A percentile compares a stretch with the other conserved stretches of the same genome.
Conservation (phyloP, 2,888 invertebrate species). For the Esperia sulphurella region DNA sequence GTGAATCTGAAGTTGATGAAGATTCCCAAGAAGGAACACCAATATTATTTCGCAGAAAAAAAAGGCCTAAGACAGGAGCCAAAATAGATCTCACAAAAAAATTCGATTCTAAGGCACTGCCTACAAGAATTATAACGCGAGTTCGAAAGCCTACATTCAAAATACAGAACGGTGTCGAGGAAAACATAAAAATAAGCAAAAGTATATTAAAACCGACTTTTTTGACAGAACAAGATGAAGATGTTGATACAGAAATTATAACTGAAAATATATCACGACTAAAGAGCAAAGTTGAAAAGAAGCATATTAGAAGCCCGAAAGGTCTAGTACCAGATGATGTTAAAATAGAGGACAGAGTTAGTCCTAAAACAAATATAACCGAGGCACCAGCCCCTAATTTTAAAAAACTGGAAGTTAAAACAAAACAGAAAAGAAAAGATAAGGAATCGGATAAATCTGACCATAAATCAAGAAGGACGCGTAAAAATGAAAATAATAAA, state of each 20-base stretch:
- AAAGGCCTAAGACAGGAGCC: conserved; percentile 24
- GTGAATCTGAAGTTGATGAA: conserved; percentile 54
- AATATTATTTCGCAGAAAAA: conserved; percentile 40
- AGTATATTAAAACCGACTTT: conserved; percentile 43
- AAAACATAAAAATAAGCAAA: conserved; percentile 23
- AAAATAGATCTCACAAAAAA: conserved; percentile 50
- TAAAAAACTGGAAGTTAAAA: conserved; percentile 4
- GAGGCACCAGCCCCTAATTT: conserved; percentile 3
- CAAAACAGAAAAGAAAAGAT: background rate
- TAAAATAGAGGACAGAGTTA: conserved; percentile 2
- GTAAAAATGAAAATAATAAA: conserved; percentile 1
- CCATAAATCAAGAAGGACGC: conserved; percentile 3
- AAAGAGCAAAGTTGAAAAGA: conserved; percentile 40
- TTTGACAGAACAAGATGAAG: conserved; percentile 44
- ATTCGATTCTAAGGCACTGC: conserved; percentile 44
- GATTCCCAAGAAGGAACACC: conserved; percentile 44
- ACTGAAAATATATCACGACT: conserved; percentile 51
- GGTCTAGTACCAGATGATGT: conserved; percentile 4
- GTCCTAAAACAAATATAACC: conserved; percentile 2
- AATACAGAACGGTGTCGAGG: conserved; percentile 25
- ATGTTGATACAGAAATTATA: conserved; percentile 50
- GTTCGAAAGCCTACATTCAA: conserved; percentile 56
- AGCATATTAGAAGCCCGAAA: conserved; percentile 24
- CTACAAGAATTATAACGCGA: conserved; percentile 52
- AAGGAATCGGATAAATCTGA: background rate